Evolutionary conservation across 2,888 invertebrate genomes (phyloP), one percentile per base, ranked within the genome.

Genomic region (Diadegma fenestrale): DNA sequence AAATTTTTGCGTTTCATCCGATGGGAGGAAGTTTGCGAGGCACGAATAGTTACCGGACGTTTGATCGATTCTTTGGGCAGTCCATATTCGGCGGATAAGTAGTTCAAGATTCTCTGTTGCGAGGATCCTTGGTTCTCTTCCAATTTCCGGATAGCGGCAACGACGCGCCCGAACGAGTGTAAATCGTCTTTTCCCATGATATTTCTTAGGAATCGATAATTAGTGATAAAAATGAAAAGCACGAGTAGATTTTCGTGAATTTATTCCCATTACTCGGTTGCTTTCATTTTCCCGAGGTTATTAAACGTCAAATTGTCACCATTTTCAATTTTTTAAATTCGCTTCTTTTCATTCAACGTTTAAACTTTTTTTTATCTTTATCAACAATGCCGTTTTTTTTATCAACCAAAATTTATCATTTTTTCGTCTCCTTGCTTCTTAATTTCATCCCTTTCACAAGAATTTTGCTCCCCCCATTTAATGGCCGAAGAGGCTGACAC

Each of bases 41-140:
- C 73, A 71, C 80, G 75, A 76, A 76, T 80, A 71, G 82, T 86
- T 86, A 88, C 88, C 87, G 85, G 82, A 54, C 86, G 83, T 84
- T 86, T 87, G 73, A 88, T 86, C 80, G 83, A 85, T 78, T 86
- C 81, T 66, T 82, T 83, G 26, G 87, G 80, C 48, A 87, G 69
- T 51, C 82, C 87, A 73, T 87, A 87, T 58, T 87, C 82, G n/a
- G 83, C 68, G n/a, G 83, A 81, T 72, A 87, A 81, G 77, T 84
- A 87, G 48, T 86, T 86, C 68, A 87, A 73, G 69, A 88, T 88
- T 86, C 78, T 80, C 19, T 76, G 51, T 26, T 64, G 72, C 33
- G 87, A 69, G n/a, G 83, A 84, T 51, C 83, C 84, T 22, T 63
- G 84, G 12, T 66, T 17, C 77, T 84, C 84, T 63, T 61, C 82